Conservation (phyloP, 2,797 vertebrate genomes). For the Gorsachius magnificus region DNA sequence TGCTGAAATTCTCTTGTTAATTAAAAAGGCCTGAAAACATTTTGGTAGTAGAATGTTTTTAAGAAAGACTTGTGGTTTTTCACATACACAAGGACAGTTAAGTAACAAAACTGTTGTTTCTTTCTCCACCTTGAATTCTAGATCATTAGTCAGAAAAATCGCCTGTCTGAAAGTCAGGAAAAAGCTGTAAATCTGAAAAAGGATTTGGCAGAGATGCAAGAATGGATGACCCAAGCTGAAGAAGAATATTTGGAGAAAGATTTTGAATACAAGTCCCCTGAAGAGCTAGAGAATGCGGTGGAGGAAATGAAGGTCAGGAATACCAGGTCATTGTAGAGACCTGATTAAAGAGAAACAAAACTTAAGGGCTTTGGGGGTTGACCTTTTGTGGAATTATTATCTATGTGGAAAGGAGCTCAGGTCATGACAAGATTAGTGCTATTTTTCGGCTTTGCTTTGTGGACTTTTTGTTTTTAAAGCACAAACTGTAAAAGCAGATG, state of each 20-base stretch:
- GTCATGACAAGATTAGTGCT: not conserved
- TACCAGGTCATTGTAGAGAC: not conserved
- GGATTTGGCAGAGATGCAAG: constrained; percentile 97
- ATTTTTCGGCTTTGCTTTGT: not conserved
- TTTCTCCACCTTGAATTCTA: constrained; percentile 64
- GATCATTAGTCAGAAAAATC: constrained; percentile 86
- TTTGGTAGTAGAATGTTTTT: not conserved
- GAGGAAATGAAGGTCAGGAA: constrained; percentile 95
- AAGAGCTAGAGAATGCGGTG: constrained; percentile 90
- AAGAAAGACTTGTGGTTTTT: not conserved
- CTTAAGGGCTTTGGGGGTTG: not conserved
- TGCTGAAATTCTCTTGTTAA: not conserved
- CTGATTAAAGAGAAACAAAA: not conserved
- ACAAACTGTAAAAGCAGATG: constrained; percentile 14
- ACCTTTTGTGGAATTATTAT: not conserved
- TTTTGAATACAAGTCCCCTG: constrained; percentile 96
- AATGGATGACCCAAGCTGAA: constrained; percentile 96
- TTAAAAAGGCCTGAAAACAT: not conserved
- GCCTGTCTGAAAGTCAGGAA: constrained; percentile 88
- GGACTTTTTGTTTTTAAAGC: constrained; percentile 17
- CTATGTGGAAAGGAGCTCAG: not conserved
- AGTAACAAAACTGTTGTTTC: not conserved
- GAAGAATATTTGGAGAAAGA: constrained; percentile 97
- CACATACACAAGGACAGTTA: not conserved
- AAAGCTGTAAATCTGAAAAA: constrained; percentile 92